A percentile compares a stretch with the other conserved stretches of the same genome.
Evolutionary conservation across 2,888 invertebrate genomes (phyloP).

Genomic region (Taphrorychus bicolor): DNA sequence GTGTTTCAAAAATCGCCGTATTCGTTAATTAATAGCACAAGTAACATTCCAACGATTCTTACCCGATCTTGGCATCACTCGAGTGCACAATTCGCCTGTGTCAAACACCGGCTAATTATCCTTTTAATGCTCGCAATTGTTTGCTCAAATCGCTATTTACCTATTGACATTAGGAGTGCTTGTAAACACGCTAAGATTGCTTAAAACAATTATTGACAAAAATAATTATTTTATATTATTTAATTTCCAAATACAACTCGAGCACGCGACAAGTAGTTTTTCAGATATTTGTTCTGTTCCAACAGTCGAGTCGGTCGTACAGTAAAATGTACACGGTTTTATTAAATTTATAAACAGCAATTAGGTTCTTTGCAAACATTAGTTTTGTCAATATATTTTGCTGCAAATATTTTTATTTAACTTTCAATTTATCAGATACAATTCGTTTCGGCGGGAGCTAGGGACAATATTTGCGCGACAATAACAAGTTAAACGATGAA

Average conservation of each 20-base stretch:
- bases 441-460: slow-evolving; percentile 36
- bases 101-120: slow-evolving; percentile 15
- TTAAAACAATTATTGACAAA: slow-evolving; percentile 39
- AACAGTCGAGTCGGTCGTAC: slow-evolving; percentile 11
- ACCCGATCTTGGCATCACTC: background rate
- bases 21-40: background rate
- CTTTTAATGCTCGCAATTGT: slow-evolving; percentile 16
- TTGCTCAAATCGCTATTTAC: slow-evolving; percentile 25
- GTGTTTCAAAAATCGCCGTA: background rate
- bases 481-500: slow-evolving; percentile 37
- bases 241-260: slow-evolving; percentile 34
- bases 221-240: slow-evolving; percentile 40
- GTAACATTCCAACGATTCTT: background rate
- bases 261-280: slow-evolving; percentile 37
- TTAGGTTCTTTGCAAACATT: slow-evolving; percentile 41
- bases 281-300: slow-evolving; percentile 27
- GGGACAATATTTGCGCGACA: slow-evolving; percentile 40
- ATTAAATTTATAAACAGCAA: slow-evolving; percentile 39
- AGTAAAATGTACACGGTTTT: slow-evolving; percentile 34
- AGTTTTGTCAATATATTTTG: slow-evolving; percentile 38
- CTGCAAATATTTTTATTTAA: slow-evolving; percentile 43
- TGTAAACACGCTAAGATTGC: slow-evolving; percentile 19
- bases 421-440: slow-evolving; percentile 44
- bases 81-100: background rate
- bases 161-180: slow-evolving; percentile 27